These are phyloP conservation scores for Accipiter virgatus DNA, from an alignment of 2,113 vertebrate species.

Conservation along the genomic window DNA sequence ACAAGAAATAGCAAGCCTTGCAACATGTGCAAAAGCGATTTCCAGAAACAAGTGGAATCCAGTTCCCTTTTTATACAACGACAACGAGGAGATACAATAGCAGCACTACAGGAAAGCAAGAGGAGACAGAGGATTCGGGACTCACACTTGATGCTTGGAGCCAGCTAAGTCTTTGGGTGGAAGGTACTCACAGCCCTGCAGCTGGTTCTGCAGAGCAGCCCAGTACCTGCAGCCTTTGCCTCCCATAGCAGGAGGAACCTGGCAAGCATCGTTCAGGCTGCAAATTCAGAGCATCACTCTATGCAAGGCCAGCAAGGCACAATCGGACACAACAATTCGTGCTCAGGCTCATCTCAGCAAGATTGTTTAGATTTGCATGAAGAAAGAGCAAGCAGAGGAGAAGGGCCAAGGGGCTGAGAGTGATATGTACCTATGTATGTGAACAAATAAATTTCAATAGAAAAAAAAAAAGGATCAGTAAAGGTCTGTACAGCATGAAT, in stretches of 20 bases:
- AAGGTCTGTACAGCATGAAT: not conserved
- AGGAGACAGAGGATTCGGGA: not conserved
- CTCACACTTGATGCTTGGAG: not conserved
- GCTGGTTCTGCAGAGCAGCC: not conserved
- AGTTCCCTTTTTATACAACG: constrained; percentile 45
- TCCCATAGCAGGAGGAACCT: not conserved
- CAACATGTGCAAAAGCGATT: constrained; percentile 75
- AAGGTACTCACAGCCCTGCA: not conserved
- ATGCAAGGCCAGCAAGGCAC: not conserved
- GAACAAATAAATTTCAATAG: not conserved
- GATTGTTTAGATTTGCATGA: not conserved
- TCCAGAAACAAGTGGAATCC: constrained; percentile 74
- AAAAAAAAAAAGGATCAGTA: not conserved
- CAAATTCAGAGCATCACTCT: not conserved
- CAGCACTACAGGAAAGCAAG: not conserved
- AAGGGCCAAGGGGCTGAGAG: not conserved
- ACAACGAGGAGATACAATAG: not conserved
- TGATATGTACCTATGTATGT: not conserved
- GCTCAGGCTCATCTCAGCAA: not conserved
- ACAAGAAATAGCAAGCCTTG: not conserved
- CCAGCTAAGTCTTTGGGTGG: not conserved
- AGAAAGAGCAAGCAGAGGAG: not conserved
- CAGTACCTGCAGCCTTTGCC: not conserved
- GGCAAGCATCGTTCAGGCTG: not conserved
- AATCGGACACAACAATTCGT: not conserved